Percentiles rank a stretch among this genome's conserved stretches.
Evolutionary conservation across 2,113 vertebrate genomes (phyloP).

Genomic region (Galeopterus variegatus): DNA sequence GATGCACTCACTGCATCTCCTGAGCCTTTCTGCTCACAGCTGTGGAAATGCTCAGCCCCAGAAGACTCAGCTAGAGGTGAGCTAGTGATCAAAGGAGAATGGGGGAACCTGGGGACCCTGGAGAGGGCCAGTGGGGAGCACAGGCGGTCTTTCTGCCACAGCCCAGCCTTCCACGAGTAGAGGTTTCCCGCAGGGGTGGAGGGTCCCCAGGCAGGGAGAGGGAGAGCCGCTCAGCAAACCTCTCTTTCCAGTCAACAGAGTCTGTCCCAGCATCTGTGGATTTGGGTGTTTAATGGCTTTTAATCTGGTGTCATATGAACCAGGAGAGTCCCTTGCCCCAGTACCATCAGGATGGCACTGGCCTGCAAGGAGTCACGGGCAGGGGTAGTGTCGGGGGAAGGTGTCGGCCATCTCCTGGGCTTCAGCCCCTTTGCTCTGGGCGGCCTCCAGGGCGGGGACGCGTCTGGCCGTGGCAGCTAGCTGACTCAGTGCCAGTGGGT

Average conservation of each 20-base stretch:
- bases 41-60: no score
- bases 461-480: accelerated
- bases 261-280: background rate
- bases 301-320: background rate
- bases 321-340: background rate
- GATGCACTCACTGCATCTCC: background rate
- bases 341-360: background rate
- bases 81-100: background rate
- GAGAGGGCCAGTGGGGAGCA: accelerated
- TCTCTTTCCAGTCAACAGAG: accelerated
- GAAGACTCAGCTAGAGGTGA: background rate
- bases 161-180: background rate
- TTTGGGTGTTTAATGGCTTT: background rate
- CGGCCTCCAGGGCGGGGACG: background rate
- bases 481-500: no score
- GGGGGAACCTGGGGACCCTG: background rate
- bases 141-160: background rate
- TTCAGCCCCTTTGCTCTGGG: background rate
- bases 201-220: background rate
- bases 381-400: background rate
- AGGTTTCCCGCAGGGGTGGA: background rate
- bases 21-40: background rate
- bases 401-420: background rate
- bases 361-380: background rate
- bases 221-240: background rate